phyloP scores from a whole-genome alignment of 2,113 vertebrate species.

The Takifugu bimaculatus region DNA sequence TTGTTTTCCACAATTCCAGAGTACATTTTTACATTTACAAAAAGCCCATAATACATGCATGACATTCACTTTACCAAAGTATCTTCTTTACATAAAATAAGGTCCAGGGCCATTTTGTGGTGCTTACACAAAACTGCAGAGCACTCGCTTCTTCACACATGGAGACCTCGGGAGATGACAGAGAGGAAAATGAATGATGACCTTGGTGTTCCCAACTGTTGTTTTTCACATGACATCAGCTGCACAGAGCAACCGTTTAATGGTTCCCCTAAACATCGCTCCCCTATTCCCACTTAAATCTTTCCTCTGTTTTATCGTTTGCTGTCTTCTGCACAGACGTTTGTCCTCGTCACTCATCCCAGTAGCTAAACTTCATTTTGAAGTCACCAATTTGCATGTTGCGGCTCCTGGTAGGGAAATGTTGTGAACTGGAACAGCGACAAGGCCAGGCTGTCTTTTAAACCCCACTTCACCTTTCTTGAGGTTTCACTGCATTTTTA shows the following conservation, averaged over 20 bases:
- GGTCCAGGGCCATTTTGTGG: too few relatives aligned
- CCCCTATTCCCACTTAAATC: not conserved
- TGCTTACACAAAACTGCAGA: not conserved
- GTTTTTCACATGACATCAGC: slow-evolving; percentile 48
- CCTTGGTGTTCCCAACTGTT: slow-evolving; percentile 41
- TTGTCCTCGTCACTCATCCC: slow-evolving; percentile 4
- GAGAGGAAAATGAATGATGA: slow-evolving; percentile 32
- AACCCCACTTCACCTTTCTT: slow-evolving; percentile 3
- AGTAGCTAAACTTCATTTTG: not conserved
- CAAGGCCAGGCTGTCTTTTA: slow-evolving; percentile 11
- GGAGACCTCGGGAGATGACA: slow-evolving; percentile 26
- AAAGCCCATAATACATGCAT: too few relatives aligned
- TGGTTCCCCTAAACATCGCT: slow-evolving; percentile 18
- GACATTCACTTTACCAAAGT: too few relatives aligned
- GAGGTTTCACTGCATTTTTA: slow-evolving; percentile 29
- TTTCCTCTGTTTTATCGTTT: slow-evolving; percentile 3
- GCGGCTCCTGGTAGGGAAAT: slow-evolving; percentile 1
- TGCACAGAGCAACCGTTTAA: slow-evolving; percentile 4
- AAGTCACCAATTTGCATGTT: not conserved
- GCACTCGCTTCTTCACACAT: slow-evolving; percentile 9
- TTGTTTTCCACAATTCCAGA: too few relatives aligned
- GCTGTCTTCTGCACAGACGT: slow-evolving; percentile 22
- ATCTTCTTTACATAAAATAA: too few relatives aligned
- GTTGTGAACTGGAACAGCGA: slow-evolving; percentile 7
- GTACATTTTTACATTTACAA: too few relatives aligned